Conservation (phyloP, 2,113 vertebrate species). For the Benitochromis conjunctus region DNA sequence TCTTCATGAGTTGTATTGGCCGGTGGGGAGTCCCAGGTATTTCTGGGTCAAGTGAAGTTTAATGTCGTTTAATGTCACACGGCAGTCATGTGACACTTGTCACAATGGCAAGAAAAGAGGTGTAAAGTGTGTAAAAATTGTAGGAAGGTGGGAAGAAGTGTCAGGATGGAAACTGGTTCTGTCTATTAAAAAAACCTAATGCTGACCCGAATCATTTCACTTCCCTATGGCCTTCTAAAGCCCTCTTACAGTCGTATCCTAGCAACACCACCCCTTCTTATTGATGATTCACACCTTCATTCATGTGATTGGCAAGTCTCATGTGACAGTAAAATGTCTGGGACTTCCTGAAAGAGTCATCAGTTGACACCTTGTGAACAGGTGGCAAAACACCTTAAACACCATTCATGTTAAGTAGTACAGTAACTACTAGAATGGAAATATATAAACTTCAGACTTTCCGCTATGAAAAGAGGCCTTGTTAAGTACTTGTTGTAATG, state of each 20-base stretch:
- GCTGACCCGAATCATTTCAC: background rate
- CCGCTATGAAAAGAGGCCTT: background rate
- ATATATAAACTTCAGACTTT: background rate
- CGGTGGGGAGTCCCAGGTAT: slow-evolving; percentile 42
- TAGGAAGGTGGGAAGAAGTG: background rate
- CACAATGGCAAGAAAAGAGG: background rate
- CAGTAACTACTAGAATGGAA: background rate
- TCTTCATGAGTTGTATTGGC: background rate
- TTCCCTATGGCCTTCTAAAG: background rate
- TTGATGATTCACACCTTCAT: background rate
- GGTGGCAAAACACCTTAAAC: background rate
- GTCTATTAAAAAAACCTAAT: background rate
- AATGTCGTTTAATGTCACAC: slow-evolving; percentile 7
- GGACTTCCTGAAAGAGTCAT: background rate
- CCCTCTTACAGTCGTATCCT: background rate
- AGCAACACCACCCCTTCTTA: background rate
- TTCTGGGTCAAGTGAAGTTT: slow-evolving; percentile 16
- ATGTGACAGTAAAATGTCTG: background rate
- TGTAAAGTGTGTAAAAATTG: background rate
- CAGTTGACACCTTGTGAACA: background rate
- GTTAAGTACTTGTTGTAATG: background rate
- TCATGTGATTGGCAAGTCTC: background rate
- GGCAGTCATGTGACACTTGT: background rate
- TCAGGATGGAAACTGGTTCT: background rate
- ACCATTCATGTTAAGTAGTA: background rate